Base-by-base conservation (phyloP, 64 coral and sea anemone species). In the Exaiptasia diaphana region DNA sequence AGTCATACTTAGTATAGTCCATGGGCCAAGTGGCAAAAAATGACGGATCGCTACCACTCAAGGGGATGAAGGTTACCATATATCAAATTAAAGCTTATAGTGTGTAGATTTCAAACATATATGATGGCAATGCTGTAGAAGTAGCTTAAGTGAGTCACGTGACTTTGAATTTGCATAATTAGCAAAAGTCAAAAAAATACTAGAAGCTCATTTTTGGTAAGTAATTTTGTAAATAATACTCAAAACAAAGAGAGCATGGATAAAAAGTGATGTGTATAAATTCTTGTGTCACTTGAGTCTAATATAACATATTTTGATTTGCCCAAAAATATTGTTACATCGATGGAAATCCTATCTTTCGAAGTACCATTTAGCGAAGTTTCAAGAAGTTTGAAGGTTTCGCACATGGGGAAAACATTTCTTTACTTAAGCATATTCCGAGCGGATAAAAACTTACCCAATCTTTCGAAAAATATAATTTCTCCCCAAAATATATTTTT, bases 81-180 rank as follows among this genome's bases (percentile, higher is more conserved):
- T 71, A 39, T 44, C 36, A 71, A 71, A 71, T 71, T 71, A 41
- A 71, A 71, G 67, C 61, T 64, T 64, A 64, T 64, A n/a, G 32
- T 64, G 61, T 64, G 61, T 64, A 64, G 61, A 64, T 64, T 64
- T 64, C 67, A 71, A 71, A 71, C 39, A 71, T 71, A 41, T 71
- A 71, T 42, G 67, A 71, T 71, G 67, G 67, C 7, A 71, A 71
- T 71, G 67, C 43, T 22, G 67, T 22, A 30, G 43, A 39, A 41
- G 67, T 71, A 71, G 67, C 67, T 71, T 71, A 39, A 71, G 38
- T 34, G 41, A 23, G 73, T 59, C 55, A 59, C 18, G 55, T 59
- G n/a, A n/a, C n/a, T n/a, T n/a, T n/a, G n/a, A 46, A 7, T 46
- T 46, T 46, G 43, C 43, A 46, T 46, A 46, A 15, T 46, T 46